Evolutionary conservation across 2,113 vertebrate genomes (phyloP).

Genomic region (Dasypus novemcinctus): DNA sequence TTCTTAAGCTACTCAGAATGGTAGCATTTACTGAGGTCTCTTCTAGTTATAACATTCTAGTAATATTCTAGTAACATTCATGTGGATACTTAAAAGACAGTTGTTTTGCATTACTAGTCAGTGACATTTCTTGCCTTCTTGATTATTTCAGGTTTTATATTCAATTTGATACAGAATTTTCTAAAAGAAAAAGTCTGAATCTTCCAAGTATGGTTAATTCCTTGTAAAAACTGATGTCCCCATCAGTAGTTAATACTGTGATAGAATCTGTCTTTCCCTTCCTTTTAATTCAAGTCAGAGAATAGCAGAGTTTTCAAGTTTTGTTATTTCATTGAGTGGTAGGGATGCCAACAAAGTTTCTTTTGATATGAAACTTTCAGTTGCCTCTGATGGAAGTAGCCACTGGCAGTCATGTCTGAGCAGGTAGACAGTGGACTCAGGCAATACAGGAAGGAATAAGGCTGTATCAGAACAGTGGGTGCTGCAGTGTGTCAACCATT

Average conservation of each 20-base stretch:
- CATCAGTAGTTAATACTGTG: constrained; percentile 64
- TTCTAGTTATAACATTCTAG: background rate
- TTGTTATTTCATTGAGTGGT: constrained; percentile 90
- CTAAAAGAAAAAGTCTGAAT: constrained; percentile 78
- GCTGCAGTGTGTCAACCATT: background rate
- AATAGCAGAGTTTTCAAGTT: constrained; percentile 81
- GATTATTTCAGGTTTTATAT: constrained; percentile 74
- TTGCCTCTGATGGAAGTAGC: constrained; percentile 85
- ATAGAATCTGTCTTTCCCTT: constrained; percentile 64
- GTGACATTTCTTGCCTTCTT: constrained; percentile 69
- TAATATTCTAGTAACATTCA: constrained; percentile 69
- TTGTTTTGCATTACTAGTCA: constrained; percentile 65
- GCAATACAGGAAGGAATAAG: background rate
- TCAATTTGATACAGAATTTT: constrained; percentile 73
- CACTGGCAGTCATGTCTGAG: constrained; percentile 80
- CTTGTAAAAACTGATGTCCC: constrained; percentile 77
- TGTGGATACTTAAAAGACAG: constrained; percentile 39
- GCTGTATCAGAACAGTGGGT: background rate
- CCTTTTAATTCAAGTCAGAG: constrained; percentile 83
- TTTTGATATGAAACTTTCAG: constrained; percentile 78
- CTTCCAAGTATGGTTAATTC: constrained; percentile 81
- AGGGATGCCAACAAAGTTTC: constrained; percentile 86
- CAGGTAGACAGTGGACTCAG: background rate
- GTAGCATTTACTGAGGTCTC: background rate
- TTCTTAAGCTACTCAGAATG: background rate